These are phyloP conservation scores for Sturmia bella DNA, from an alignment of 2,888 invertebrate genomes.

Conservation along the genomic window DNA sequence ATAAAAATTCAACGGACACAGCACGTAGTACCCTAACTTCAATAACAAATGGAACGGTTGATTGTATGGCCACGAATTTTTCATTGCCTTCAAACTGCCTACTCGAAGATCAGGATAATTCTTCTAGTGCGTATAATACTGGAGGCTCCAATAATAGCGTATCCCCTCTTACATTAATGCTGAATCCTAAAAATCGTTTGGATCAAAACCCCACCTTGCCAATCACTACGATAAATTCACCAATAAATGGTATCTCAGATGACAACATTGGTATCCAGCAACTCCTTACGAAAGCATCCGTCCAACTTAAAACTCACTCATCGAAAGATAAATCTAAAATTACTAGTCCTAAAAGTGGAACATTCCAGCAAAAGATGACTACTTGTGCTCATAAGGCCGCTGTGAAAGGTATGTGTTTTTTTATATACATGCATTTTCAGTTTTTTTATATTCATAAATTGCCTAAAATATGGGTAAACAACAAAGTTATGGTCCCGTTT, in stretches of 20 bases:
- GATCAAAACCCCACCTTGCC: slow-evolving; percentile 28
- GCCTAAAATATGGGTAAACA: too few relatives aligned
- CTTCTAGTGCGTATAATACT: slow-evolving; percentile 89
- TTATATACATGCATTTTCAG: too few relatives aligned
- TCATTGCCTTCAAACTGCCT: slow-evolving; percentile 52
- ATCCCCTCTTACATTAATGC: slow-evolving; percentile 83
- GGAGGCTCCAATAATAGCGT: slow-evolving; percentile 88
- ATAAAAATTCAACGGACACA: slow-evolving; percentile 68
- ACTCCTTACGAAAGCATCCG: slow-evolving; percentile 35
- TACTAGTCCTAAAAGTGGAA: slow-evolving; percentile 46
- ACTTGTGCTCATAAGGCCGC: slow-evolving; percentile 18
- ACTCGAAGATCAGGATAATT: slow-evolving; percentile 84
- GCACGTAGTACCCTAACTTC: slow-evolving; percentile 75
- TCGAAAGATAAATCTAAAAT: slow-evolving; percentile 59
- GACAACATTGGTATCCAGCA: slow-evolving; percentile 41
- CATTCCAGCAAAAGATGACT: slow-evolving; percentile 21
- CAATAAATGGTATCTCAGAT: slow-evolving; percentile 23
- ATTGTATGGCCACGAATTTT: slow-evolving; percentile 47
- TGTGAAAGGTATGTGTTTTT: slow-evolving; percentile 45
- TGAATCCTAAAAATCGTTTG: slow-evolving; percentile 75
- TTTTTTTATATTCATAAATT: too few relatives aligned
- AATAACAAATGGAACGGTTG: slow-evolving; percentile 75
- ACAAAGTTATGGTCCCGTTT: too few relatives aligned
- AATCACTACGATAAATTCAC: slow-evolving; percentile 33
- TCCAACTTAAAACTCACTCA: slow-evolving; percentile 51